Base-by-base conservation (phyloP, 2,888 invertebrate genomes). In the Ormyrus pomaceus region DNA sequence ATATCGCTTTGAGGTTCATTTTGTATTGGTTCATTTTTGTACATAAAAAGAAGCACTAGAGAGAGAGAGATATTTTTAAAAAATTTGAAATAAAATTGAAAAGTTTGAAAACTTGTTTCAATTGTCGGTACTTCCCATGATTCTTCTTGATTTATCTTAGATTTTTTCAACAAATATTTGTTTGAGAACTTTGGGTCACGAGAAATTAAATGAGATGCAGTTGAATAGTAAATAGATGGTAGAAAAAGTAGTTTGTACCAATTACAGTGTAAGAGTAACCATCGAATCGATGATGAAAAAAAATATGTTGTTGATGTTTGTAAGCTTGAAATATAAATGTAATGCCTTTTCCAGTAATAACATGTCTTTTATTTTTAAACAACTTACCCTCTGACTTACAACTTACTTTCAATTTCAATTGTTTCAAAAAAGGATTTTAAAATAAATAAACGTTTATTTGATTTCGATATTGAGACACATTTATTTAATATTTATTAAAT, bases 281-380 rank as follows among this genome's bases (percentile, higher is more conserved):
- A 79, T 82, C 73, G 71, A 80, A 76, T 76, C 34, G 64, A 74
- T 75, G 65, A 82, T 81, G 70, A 83, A 72, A 82, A 85, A 75
- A 85, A 87, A 87, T 86, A 85, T 88, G 86, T 88, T 88, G 88
- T 89, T 90, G 88, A 88, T 89, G 89, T 89, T 90, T 90, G 89
- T 89, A 89, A 89, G 89, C 89, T 89, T 89, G 87, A 89, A 89
- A 88, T 89, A 89, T 88, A 89, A 88, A 85, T 89, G 89, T 90
- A 88, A 87, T 85, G 88, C 89, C 88, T 88, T 87, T 88, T 87
- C 84, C 84, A 84, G 84, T 86, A 85, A 68, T 81, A 10, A 34
- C 3, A 56, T 76, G 58, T 70, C 62, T 50, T 73, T 79, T 50
- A 62, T 80, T 11, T 19, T 50, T 71, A 59, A 4, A 53, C 46